These are phyloP conservation scores for Rattus rattus DNA, from an alignment of 2,113 vertebrate genomes.

Conservation along the genomic window DNA sequence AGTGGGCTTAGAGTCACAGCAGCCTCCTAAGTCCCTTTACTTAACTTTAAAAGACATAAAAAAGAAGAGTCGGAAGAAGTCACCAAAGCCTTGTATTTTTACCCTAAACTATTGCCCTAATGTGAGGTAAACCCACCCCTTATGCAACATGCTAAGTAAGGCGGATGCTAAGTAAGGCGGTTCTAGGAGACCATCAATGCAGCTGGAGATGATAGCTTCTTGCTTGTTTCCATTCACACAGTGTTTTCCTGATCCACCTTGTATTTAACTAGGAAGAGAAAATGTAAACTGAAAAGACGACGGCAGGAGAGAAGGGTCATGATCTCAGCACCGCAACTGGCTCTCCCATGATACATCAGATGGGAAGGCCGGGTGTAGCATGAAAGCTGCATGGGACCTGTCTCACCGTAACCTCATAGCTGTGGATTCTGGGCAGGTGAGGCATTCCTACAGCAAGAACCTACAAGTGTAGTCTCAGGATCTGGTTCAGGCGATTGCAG, in stretches of 20 bases:
- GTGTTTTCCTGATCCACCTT: neutral
- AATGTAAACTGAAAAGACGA: neutral
- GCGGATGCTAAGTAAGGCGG: neutral
- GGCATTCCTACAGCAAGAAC: neutral
- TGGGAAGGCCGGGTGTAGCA: neutral
- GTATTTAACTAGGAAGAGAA: neutral
- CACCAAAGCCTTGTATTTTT: neutral
- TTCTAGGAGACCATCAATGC: neutral
- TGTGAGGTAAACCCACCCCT: neutral
- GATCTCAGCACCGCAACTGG: neutral
- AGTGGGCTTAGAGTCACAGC: neutral
- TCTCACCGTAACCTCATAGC: neutral
- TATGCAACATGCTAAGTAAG: neutral
- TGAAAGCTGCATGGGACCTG: neutral
- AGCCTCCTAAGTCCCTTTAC: neutral
- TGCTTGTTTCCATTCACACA: neutral
- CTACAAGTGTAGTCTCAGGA: accelerated
- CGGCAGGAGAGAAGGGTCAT: neutral
- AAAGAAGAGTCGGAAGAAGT: neutral
- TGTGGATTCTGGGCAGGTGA: neutral
- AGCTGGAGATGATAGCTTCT: neutral
- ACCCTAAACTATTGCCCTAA: neutral
- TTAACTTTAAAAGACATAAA: neutral
- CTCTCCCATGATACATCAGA: neutral
- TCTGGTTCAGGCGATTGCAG: neutral